A percentile compares a stretch with the other conserved stretches of the same genome.
Evolutionary conservation across 2,797 vertebrate genomes (phyloP).

Genomic region (Thaleichthys pacificus): DNA sequence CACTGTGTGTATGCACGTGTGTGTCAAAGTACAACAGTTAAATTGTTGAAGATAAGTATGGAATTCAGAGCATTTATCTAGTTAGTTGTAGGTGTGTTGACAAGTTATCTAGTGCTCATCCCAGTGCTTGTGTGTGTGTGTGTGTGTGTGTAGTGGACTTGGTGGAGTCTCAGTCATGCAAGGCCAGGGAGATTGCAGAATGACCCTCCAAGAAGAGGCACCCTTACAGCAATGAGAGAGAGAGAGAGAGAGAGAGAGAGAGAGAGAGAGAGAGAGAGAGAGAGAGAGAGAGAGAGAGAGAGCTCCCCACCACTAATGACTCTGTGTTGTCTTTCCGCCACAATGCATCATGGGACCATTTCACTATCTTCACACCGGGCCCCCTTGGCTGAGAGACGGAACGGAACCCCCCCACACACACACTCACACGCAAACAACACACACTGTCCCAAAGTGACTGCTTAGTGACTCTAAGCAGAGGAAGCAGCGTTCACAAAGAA

Average conservation of each 20-base stretch:
- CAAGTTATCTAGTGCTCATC: not conserved
- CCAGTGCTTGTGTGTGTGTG: not conserved
- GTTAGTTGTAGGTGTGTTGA: not conserved
- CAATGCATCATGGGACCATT: slow-evolving; percentile 11
- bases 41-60: not conserved
- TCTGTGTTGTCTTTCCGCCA: slow-evolving; percentile 6
- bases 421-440: not conserved
- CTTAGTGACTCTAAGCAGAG: not conserved
- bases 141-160: slow-evolving; percentile 5
- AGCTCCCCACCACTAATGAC: slow-evolving; percentile 19
- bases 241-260: no score
- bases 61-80: not conserved
- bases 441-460: not conserved
- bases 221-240: no score
- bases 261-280: no score
- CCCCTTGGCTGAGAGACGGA: slow-evolving; percentile 9
- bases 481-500: slow-evolving; percentile 9
- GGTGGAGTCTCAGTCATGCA: slow-evolving; percentile 21
- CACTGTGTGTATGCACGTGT: no score
- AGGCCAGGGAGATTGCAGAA: slow-evolving; percentile 23
- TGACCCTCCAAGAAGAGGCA: slow-evolving; percentile 15
- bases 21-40: not conserved
- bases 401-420: slow-evolving; percentile 1
- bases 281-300: slow-evolving; percentile 1
- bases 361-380: slow-evolving; percentile 23